Conservation (phyloP, 2,113 vertebrate species). For the Ictidomys tridecemlineatus region DNA sequence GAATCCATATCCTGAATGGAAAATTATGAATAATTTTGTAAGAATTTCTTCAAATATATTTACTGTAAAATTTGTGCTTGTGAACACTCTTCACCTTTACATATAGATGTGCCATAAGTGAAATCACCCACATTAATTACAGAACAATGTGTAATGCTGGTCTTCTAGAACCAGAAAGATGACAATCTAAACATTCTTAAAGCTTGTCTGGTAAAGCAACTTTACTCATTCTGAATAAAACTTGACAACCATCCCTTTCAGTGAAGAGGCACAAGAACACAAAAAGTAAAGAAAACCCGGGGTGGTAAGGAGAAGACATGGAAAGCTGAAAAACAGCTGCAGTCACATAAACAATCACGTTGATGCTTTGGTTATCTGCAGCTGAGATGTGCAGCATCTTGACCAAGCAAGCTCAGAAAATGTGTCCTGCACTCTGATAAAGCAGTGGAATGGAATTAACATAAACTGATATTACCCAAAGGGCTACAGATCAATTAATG, state of each 20-base stretch:
- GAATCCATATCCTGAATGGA: background rate
- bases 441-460: background rate
- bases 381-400: background rate
- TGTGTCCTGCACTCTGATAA: no score
- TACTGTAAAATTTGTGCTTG: background rate
- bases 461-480: background rate
- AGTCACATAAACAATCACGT: background rate
- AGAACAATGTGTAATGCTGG: background rate
- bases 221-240: background rate
- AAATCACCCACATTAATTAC: background rate
- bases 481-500: background rate
- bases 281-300: background rate
- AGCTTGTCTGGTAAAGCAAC: background rate
- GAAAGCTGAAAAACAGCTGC: background rate
- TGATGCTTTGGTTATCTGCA: background rate
- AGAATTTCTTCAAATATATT: background rate
- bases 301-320: no score
- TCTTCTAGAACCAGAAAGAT: background rate
- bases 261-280: background rate
- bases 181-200: background rate
- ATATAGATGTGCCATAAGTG: background rate
- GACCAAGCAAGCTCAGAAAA: background rate
- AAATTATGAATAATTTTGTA: background rate
- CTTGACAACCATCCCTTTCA: background rate
- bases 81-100: background rate